A percentile compares a stretch with the other conserved stretches of the same genome.
Conservation (phyloP, 2,797 vertebrate genomes). For the Phrynocephalus forsythii region DNA sequence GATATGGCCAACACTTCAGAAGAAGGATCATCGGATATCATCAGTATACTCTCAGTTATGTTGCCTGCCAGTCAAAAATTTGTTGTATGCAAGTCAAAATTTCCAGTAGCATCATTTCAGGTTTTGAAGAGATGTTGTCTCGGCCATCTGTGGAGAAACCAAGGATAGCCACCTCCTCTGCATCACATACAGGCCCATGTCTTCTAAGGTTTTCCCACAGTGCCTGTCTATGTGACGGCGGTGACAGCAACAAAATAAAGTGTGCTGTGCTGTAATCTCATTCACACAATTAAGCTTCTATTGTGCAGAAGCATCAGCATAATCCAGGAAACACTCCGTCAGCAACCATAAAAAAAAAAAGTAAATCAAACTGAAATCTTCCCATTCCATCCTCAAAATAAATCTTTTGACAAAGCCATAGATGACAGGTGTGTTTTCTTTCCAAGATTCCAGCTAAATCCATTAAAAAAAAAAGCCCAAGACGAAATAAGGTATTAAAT, state of each 20-base stretch:
- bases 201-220: background rate
- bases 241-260: too few species aligned
- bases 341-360: background rate
- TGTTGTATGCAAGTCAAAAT: background rate
- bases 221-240: background rate
- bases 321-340: background rate
- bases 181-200: background rate
- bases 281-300: background rate
- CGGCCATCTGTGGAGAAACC: background rate
- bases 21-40: background rate
- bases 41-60: background rate
- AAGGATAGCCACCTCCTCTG: background rate
- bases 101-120: background rate
- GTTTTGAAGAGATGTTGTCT: too few species aligned
- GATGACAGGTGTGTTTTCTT: background rate
- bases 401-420: background rate
- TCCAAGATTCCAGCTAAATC: background rate
- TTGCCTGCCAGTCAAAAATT: background rate
- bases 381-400: background rate
- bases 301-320: background rate
- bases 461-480: background rate
- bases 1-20: too few species aligned
- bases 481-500: background rate
- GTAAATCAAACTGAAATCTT: background rate
- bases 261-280: background rate